These are phyloP conservation scores for Taenaris catops DNA, from an alignment of 2,888 invertebrate genomes.

Conservation along the genomic window DNA sequence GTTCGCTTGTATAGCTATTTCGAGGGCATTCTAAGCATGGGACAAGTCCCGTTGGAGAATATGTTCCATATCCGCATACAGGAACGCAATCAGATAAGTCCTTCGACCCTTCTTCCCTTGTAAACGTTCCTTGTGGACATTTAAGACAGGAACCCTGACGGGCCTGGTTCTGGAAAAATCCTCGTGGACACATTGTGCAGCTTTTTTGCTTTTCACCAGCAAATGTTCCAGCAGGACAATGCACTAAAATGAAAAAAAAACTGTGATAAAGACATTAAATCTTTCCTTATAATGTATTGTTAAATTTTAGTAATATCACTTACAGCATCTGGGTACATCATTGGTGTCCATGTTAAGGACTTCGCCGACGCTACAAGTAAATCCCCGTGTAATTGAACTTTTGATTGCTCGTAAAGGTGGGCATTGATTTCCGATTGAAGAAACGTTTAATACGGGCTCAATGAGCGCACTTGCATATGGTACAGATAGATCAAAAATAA, in stretches of 20 bases:
- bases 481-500: constrained; percentile 96
- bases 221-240: constrained; percentile 98
- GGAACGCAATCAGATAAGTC: constrained; percentile 92
- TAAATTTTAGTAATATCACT: no score
- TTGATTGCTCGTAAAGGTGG: constrained; percentile 93
- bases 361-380: constrained; percentile 96
- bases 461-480: constrained; percentile 95
- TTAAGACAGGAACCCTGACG: constrained; percentile 93
- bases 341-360: constrained; percentile 96
- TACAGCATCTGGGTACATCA: constrained; percentile 94
- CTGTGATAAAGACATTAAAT: no score
- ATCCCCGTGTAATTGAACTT: constrained; percentile 92
- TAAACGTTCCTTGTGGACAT: constrained; percentile 96
- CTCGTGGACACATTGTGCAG: constrained; percentile 94
- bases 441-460: constrained; percentile 92
- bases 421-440: constrained; percentile 94
- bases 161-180: constrained; percentile 95
- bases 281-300: no score
- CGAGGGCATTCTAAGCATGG: constrained; percentile 96
- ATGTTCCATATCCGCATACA: constrained; percentile 97
- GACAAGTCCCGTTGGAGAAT: constrained; percentile 95
- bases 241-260: no score
- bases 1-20: constrained; percentile 93
- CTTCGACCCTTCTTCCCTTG: constrained; percentile 94
- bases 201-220: constrained; percentile 94